Evolutionary conservation across 2,797 vertebrate genomes (phyloP).

Genomic region (Smutsia gigantea): DNA sequence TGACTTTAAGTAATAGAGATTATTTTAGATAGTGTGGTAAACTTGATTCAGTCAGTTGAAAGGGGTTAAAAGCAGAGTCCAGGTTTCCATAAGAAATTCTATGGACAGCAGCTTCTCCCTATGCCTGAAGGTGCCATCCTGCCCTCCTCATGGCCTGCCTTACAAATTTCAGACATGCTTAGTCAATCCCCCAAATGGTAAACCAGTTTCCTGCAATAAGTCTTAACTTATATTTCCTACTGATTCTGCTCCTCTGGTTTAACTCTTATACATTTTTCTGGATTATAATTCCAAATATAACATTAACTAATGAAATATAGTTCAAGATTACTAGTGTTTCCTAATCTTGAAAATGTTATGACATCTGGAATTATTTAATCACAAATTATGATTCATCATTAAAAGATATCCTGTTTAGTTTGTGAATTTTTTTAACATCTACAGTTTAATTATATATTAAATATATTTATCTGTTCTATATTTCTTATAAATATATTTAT

Average conservation of each 20-base stretch:
- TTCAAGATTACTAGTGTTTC: not conserved
- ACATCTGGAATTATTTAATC: not conserved
- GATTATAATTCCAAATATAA: not conserved
- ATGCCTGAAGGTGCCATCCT: not conserved
- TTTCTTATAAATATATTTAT: too few species aligned
- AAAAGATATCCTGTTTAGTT: not conserved
- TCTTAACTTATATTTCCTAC: not conserved
- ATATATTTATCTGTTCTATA: too few species aligned
- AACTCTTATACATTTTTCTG: not conserved
- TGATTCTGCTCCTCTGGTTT: not conserved
- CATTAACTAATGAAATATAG: not conserved
- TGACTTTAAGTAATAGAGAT: not conserved
- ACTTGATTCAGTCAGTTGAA: not conserved
- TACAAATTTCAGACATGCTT: not conserved
- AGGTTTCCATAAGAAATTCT: not conserved
- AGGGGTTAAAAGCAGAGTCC: not conserved
- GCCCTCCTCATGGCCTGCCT: not conserved
- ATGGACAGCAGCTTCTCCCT: not conserved
- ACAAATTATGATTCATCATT: not conserved
- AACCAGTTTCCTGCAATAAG: not conserved
- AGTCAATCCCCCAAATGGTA: not conserved
- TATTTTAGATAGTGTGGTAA: not conserved
- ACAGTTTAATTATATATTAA: not conserved
- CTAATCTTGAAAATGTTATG: not conserved
- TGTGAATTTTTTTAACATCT: not conserved